Evolutionary conservation across 2,888 invertebrate species (phyloP).

Genomic region (Tetropium fuscum): DNA sequence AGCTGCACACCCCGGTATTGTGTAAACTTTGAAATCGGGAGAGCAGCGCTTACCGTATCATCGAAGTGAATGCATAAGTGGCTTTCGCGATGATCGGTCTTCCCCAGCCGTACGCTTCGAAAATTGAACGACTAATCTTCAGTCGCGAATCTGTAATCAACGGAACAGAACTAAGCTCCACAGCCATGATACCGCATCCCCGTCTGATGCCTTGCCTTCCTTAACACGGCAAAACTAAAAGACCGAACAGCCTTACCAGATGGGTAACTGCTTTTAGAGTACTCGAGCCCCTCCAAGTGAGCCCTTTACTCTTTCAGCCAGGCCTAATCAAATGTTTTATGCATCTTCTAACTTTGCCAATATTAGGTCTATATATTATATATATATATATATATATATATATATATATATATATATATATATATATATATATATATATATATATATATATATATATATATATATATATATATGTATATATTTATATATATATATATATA

Average conservation of each 20-base stretch:
- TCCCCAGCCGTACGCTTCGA: constrained; percentile 32
- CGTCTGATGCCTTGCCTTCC: constrained; percentile 10
- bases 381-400: too few species aligned
- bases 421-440: too few species aligned
- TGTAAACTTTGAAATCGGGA: constrained; percentile 38
- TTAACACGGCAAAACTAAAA: neutral
- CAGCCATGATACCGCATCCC: constrained; percentile 33
- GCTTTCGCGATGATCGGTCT: constrained; percentile 39
- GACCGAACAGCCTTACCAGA: constrained; percentile 1
- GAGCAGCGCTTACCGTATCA: constrained; percentile 30
- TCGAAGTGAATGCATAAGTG: constrained; percentile 38
- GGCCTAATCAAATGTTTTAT: too few species aligned
- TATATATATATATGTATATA: too few species aligned
- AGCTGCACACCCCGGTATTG: constrained; percentile 34
- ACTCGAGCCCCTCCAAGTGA: too few species aligned
- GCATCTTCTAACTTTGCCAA: too few species aligned
- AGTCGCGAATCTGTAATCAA: constrained; percentile 56
- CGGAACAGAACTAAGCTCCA: constrained; percentile 52
- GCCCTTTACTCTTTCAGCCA: too few species aligned
- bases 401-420: too few species aligned
- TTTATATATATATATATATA: too few species aligned
- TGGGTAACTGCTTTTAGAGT: neutral
- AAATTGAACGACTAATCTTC: constrained; percentile 58
- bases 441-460: too few species aligned
- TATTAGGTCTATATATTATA: too few species aligned